Percentiles rank a stretch among this genome's conserved stretches.
These are phyloP conservation scores for Acholoe squamosa DNA, from an alignment of 2,888 invertebrate genomes.

Conservation along the genomic window DNA sequence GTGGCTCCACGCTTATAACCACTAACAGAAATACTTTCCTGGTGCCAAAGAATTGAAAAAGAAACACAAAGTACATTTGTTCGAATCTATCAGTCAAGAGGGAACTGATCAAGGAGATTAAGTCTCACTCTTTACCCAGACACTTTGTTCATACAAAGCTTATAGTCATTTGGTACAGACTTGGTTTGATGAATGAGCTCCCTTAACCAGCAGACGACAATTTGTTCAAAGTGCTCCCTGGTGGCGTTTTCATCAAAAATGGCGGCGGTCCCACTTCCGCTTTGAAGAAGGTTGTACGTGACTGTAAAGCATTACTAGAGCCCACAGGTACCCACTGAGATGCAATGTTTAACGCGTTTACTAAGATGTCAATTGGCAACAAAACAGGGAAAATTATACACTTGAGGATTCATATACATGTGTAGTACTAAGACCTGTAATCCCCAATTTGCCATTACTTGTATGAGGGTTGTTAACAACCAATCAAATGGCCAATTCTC, in stretches of 20 bases:
- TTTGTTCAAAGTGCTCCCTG: constrained; percentile 1
- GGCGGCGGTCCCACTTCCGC: not conserved
- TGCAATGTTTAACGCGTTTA: not conserved
- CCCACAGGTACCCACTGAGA: no score
- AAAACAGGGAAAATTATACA: no score
- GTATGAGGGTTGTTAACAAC: no score
- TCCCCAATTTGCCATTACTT: no score
- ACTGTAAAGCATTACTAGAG: not conserved
- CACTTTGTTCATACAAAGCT: not conserved
- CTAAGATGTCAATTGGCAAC: no score
- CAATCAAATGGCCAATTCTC: no score
- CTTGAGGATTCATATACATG: no score
- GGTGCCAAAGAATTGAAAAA: not conserved
- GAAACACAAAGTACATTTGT: not conserved
- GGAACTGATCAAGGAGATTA: not conserved
- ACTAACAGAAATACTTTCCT: no score
- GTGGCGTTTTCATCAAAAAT: constrained; percentile 11
- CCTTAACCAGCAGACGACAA: not conserved
- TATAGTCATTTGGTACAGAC: not conserved
- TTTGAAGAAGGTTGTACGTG: not conserved
- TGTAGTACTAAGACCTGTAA: no score
- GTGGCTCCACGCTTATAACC: no score
- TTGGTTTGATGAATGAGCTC: not conserved
- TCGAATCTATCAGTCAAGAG: not conserved
- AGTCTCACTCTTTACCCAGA: not conserved